Evolutionary conservation across 2,797 vertebrate species (phyloP).

Genomic region (Pterois miles): DNA sequence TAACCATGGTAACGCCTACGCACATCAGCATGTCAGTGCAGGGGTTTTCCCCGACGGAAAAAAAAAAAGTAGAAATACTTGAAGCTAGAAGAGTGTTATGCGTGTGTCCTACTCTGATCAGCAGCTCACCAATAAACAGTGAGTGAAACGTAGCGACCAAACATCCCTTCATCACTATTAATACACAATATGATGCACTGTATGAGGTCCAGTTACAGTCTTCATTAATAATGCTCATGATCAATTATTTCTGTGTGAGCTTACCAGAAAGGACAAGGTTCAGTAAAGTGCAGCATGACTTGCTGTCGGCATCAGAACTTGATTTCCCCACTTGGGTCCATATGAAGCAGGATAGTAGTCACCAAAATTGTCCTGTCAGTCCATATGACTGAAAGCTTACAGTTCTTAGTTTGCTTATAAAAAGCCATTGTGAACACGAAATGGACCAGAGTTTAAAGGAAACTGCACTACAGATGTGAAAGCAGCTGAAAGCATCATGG

Average conservation of each 20-base stretch:
- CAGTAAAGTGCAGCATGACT: neutral
- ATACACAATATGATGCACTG: neutral
- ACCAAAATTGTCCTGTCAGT: neutral
- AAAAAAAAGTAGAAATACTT: neutral
- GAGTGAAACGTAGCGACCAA: neutral
- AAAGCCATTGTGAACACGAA: too few relatives aligned
- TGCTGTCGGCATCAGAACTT: neutral
- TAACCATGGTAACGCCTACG: neutral
- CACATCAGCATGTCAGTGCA: neutral
- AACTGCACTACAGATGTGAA: too few relatives aligned
- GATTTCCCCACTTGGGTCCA: neutral
- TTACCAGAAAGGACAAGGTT: neutral
- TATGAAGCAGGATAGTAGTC: neutral
- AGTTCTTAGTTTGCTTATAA: too few relatives aligned
- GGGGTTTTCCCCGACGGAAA: constrained; percentile 14
- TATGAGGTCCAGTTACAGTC: neutral
- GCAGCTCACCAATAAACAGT: neutral
- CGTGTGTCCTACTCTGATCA: constrained; percentile 3
- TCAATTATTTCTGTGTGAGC: neutral
- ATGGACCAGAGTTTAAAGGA: too few relatives aligned
- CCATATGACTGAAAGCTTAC: too few relatives aligned
- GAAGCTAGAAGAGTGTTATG: neutral
- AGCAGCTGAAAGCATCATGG: too few relatives aligned
- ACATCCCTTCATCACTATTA: neutral
- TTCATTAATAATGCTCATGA: neutral